Conservation (phyloP, 2,888 invertebrate genomes). For the Capitulum mitella region DNA sequence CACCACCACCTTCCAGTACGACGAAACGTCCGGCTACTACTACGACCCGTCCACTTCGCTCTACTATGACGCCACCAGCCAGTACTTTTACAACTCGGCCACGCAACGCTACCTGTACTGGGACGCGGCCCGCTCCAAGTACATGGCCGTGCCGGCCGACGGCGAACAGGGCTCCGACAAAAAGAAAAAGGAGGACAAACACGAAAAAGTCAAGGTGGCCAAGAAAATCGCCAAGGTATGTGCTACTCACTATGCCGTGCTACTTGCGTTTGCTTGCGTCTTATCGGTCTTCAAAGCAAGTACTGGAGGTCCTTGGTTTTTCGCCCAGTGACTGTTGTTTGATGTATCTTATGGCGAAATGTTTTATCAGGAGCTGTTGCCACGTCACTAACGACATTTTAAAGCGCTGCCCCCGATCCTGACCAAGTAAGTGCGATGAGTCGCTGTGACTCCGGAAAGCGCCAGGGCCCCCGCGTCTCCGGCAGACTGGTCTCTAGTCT, state of each 20-base stretch:
- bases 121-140: conserved; percentile 57
- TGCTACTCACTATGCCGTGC: neutral
- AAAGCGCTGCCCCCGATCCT: too few relatives aligned
- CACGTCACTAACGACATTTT: too few relatives aligned
- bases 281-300: too few relatives aligned
- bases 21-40: conserved; percentile 91
- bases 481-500: too few relatives aligned
- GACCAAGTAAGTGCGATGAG: too few relatives aligned
- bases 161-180: conserved; percentile 54
- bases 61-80: conserved; percentile 92
- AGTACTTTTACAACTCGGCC: conserved; percentile 91
- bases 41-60: conserved; percentile 87
- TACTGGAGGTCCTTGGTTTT: too few relatives aligned
- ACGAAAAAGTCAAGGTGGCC: conserved; percentile 73
- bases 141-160: conserved; percentile 42
- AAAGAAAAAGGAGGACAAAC: conserved; percentile 54
- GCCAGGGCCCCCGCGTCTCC: too few relatives aligned
- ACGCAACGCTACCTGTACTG: conserved; percentile 90
- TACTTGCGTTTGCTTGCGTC: too few relatives aligned
- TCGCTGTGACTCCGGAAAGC: too few relatives aligned
- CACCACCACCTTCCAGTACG: conserved; percentile 83
- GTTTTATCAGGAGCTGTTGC: too few relatives aligned
- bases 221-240: conserved; percentile 86
- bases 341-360: too few relatives aligned
- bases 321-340: too few relatives aligned